A percentile compares a stretch with the other conserved stretches of the same genome.
Conservation (phyloP, 2,797 vertebrate genomes). For the Tinamus major region DNA sequence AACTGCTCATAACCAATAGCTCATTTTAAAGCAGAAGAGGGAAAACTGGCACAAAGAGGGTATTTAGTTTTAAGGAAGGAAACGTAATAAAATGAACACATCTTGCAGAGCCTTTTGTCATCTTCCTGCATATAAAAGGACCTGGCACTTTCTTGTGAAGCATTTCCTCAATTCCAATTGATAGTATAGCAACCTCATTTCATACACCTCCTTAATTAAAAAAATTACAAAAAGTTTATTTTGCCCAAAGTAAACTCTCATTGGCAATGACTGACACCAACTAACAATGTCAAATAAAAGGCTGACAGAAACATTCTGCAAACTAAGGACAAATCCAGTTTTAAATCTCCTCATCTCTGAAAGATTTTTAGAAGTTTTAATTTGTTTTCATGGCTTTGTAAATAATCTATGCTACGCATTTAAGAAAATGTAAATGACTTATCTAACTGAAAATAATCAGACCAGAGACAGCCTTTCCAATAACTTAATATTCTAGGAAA, state of each 20-base stretch:
- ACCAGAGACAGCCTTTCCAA: slow-evolving; percentile 46
- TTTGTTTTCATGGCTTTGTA: slow-evolving; percentile 36
- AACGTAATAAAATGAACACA: slow-evolving; percentile 53
- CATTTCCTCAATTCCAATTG: slow-evolving; percentile 68
- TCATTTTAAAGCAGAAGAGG: not conserved
- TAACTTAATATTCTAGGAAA: slow-evolving; percentile 67
- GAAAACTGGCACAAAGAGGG: not conserved
- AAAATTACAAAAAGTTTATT: slow-evolving; percentile 55
- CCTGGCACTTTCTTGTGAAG: slow-evolving; percentile 65
- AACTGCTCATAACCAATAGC: not conserved
- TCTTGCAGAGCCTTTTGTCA: slow-evolving; percentile 54
- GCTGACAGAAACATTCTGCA: slow-evolving; percentile 36
- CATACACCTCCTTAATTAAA: slow-evolving; percentile 15
- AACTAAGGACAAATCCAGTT: not conserved
- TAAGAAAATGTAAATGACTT: slow-evolving; percentile 62
- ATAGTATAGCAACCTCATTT: slow-evolving; percentile 68
- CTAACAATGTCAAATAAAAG: slow-evolving; percentile 50
- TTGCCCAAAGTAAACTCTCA: slow-evolving; percentile 57
- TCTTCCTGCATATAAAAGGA: slow-evolving; percentile 51
- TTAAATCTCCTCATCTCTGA: not conserved
- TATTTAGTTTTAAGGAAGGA: slow-evolving; percentile 24
- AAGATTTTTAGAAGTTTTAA: slow-evolving; percentile 7
- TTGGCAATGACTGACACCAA: slow-evolving; percentile 63
- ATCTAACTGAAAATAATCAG: slow-evolving; percentile 50
- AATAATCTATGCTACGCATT: slow-evolving; percentile 48